These are phyloP conservation scores for Lithophane ornitopus DNA, from an alignment of 2,888 invertebrate genomes.

Conservation along the genomic window DNA sequence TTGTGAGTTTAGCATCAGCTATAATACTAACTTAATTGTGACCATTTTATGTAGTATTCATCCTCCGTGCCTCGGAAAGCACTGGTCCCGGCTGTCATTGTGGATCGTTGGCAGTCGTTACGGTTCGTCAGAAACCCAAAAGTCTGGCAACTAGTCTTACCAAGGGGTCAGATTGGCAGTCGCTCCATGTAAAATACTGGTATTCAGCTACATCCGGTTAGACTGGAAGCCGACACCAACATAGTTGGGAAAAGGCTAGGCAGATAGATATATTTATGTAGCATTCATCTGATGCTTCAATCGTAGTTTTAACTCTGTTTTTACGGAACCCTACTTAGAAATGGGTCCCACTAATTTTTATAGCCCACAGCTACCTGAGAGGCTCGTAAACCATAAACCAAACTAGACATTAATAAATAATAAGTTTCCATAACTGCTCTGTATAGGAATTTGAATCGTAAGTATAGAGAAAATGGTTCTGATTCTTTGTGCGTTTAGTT, in stretches of 20 bases:
- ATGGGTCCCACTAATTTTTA: slow-evolving; percentile 69
- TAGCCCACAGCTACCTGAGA: slow-evolving; percentile 68
- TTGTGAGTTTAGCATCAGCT: background rate
- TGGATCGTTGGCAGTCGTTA: no score
- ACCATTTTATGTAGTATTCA: background rate
- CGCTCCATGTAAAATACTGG: no score
- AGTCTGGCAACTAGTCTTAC: no score
- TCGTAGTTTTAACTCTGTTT: background rate
- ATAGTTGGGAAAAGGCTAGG: no score
- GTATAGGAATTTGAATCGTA: slow-evolving; percentile 35
- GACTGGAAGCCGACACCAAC: no score
- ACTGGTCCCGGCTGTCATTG: no score
- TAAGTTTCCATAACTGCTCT: slow-evolving; percentile 16
- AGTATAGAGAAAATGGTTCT: accelerated
- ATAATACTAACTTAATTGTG: background rate
- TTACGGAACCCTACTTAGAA: slow-evolving; percentile 54
- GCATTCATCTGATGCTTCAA: slow-evolving; percentile 14
- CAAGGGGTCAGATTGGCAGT: no score
- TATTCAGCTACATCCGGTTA: no score
- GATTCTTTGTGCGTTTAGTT: background rate
- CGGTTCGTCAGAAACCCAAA: no score
- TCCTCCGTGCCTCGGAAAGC: no score
- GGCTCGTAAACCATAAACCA: slow-evolving; percentile 55
- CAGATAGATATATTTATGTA: no score
- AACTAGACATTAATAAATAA: slow-evolving; percentile 56